These are phyloP conservation scores for Conopomorpha cramerella DNA, from an alignment of 1,140 invertebrate genomes.

Conservation along the genomic window DNA sequence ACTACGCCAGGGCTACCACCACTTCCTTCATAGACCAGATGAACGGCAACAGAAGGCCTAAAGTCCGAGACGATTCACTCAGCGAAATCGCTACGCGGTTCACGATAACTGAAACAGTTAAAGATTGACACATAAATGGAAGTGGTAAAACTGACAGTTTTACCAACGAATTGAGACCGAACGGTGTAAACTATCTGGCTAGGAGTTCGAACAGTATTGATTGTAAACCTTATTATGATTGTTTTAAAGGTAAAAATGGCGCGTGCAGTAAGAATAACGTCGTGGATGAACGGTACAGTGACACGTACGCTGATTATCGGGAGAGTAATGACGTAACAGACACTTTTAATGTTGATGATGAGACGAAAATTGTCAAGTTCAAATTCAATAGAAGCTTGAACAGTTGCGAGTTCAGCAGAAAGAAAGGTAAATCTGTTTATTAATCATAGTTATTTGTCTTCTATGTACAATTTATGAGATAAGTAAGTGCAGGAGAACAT, in stretches of 20 bases:
- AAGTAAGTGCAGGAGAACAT: too few relatives aligned
- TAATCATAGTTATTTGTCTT: too few relatives aligned
- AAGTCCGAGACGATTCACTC: constrained; percentile 40
- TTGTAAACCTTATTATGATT: constrained; percentile 45
- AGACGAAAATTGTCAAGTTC: constrained; percentile 34
- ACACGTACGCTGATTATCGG: constrained; percentile 35
- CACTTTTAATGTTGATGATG: constrained; percentile 18
- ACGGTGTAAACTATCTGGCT: constrained; percentile 29
- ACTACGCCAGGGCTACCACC: constrained; percentile 32
- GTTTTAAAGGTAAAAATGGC: constrained; percentile 26
- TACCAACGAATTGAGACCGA: constrained; percentile 16
- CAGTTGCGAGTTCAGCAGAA: too few relatives aligned
- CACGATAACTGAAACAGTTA: constrained; percentile 39
- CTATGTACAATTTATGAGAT: too few relatives aligned
- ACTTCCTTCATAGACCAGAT: constrained; percentile 52
- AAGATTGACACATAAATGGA: constrained; percentile 33
- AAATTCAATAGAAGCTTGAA: constrained; percentile 51
- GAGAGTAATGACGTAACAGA: constrained; percentile 29
- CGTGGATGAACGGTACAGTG: constrained; percentile 33
- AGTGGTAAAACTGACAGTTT: background rate
- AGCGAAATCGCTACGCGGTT: constrained; percentile 48
- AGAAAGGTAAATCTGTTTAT: too few relatives aligned
- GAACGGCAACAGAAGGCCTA: constrained; percentile 38
- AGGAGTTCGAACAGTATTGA: constrained; percentile 39
- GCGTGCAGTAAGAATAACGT: constrained; percentile 11